A percentile compares a stretch with the other conserved stretches of the same genome.
Conservation (phyloP, 2,888 invertebrate genomes). For the Anagyrus pseudococci region DNA sequence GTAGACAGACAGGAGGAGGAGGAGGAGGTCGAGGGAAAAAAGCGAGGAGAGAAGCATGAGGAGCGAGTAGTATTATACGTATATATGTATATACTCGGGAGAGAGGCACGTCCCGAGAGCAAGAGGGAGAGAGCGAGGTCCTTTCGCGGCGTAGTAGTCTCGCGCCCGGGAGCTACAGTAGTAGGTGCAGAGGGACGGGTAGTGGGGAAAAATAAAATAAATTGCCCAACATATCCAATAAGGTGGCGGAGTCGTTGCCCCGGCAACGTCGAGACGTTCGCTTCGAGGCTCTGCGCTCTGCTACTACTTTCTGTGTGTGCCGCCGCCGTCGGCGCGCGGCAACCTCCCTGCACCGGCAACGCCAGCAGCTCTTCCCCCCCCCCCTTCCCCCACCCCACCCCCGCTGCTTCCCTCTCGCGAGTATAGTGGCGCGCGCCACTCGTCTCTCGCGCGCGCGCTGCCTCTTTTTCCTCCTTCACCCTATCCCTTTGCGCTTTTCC, state of each 20-base stretch:
- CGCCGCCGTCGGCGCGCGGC: slow-evolving; percentile 3
- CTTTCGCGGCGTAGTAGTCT: not conserved
- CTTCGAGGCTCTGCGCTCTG: slow-evolving; percentile 33
- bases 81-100: too few relatives aligned
- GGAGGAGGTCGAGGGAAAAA: slow-evolving; percentile 22
- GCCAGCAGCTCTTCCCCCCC: not conserved
- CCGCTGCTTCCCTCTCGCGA: too few relatives aligned
- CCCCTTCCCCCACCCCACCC: slow-evolving; percentile 4
- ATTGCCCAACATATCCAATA: slow-evolving; percentile 62
- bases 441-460: too few relatives aligned
- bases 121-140: not conserved
- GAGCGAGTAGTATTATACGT: not conserved
- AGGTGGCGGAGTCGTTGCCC: slow-evolving; percentile 61
- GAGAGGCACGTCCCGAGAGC: too few relatives aligned
- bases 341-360: too few relatives aligned
- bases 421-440: too few relatives aligned
- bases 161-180: not conserved
- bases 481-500: slow-evolving; percentile 36
- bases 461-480: too few relatives aligned
- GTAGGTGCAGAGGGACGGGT: not conserved
- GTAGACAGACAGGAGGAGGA: slow-evolving; percentile 31
- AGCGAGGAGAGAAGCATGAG: slow-evolving; percentile 13
- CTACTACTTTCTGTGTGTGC: too few relatives aligned
- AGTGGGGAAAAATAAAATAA: slow-evolving; percentile 58
- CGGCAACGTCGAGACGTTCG: too few relatives aligned